Evolutionary conservation across 2,113 vertebrate genomes (phyloP), one percentile per base, ranked within the genome.

Genomic region (Colistium nudipinnis): DNA sequence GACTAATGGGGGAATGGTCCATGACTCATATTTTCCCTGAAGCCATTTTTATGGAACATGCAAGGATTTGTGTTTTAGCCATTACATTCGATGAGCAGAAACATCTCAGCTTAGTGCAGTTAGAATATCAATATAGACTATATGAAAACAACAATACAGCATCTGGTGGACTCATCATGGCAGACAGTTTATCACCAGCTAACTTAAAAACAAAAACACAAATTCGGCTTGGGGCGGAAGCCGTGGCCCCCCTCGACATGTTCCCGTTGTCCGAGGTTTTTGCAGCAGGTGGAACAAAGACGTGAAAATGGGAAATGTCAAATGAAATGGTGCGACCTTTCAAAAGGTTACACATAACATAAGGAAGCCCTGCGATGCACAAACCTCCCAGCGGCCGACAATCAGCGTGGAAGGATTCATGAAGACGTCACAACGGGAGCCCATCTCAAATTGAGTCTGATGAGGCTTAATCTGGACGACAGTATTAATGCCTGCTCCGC

Each of bases 251-350:
- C 25, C 27, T 2, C 35, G 7, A 38, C 43, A 19, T 19, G n/a
- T 44, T 68, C 44, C 30, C 45, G 4, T 22, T 22, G 17, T 19
- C 49, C 19, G 2, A 1, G 31, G 44, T 66, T 79, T n/a, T 63
- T n/a, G 28, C 62, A 48, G 44, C 27, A 57, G 2, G 36, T 70
- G 16, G 8, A 35, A 33, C 41, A 63, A 31, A 53, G 43, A 17
- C 36, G 35, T 68, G 69, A 52, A 79, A 89, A 83, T 33, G 53
- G 76, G 53, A 91, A 91, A 91, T 88, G 88, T 88, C 87, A 88
- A 55, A 71, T 27, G 64, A 83, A 84, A 75, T 4, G 31, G 48
- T 63, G 70, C 68, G 78, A 88, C 88, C 88, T 90, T 91, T 90
- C 1, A 0, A 89, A 88, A 90, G 89, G 88, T 90, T 86, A 79